Base-by-base conservation (phyloP, 1,140 invertebrate species). In the Ceratosolen solmsi region DNA sequence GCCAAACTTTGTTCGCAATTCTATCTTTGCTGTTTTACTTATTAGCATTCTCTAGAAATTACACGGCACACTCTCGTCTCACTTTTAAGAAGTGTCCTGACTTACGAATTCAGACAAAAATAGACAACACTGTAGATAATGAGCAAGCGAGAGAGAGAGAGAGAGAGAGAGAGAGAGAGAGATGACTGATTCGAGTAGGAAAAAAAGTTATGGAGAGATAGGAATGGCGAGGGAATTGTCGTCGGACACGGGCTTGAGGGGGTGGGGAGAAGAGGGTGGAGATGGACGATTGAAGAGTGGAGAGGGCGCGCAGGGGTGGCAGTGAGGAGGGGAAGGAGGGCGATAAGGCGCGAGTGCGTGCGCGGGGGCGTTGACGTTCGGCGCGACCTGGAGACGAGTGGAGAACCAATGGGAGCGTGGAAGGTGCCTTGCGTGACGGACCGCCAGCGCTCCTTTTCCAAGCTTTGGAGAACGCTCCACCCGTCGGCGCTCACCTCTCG, bases 381-480 rank as follows among this genome's bases (percentile, higher is more conserved):
- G 49, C 71, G 41, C 71, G 71, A 76, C 73, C 60, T 81, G 71
- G 71, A 73, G 51, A 74, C 71, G 58, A 76, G 78, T 68, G 63
- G 73, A 54, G 84, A 84, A 82, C 87, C 86, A 89, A 88, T 88
- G 72, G 30, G 82, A 87, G 81, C 54, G 76, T 75, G 83, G 85
- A 84, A 80, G 73, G 84, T 33, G 41, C 30, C 80, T 87, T 84
- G 88, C 87, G 86, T 88, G 88, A 88, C 86, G 80, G 51, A 65
- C 33, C 46, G 22, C 86, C 65, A 63, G 85, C 84, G 79, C 82
- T 86, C 84, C 80, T 88, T 87, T 87, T 87, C 85, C 84, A 85
- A 83, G 86, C 82, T 86, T 85, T 87, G 81, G 83, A 85, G 84
- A 87, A 86, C 83, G 84, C 87, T 86, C 86, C 86, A 86, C 86